phyloP scores from a whole-genome alignment of 2,113 vertebrate species.

The Neolamprologus variostigma region DNA sequence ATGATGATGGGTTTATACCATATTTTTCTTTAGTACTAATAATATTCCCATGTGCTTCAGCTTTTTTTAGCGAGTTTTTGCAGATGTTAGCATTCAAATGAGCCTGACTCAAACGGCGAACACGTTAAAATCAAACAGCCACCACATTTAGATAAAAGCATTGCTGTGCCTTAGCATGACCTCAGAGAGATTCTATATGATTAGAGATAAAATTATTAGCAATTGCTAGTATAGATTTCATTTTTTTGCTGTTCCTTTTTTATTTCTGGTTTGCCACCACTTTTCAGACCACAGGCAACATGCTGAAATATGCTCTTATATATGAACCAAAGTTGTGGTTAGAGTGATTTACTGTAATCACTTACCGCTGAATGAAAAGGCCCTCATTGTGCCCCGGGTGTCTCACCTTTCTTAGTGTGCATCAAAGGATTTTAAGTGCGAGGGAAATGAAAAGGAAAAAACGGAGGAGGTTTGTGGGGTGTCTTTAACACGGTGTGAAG shows the following conservation, averaged over 20 bases:
- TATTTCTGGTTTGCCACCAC: background rate
- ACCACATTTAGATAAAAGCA: background rate
- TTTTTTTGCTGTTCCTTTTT: background rate
- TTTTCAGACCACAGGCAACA: background rate
- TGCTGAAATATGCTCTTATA: background rate
- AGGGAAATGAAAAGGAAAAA: slow-evolving; percentile 25
- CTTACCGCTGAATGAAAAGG: background rate
- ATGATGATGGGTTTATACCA: background rate
- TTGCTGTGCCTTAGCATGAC: background rate
- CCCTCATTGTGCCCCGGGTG: background rate
- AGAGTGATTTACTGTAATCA: background rate
- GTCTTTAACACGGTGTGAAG: slow-evolving; percentile 49
- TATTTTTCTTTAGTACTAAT: background rate
- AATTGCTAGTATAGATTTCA: background rate
- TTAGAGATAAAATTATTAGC: background rate
- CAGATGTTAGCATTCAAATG: background rate
- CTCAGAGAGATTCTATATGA: background rate
- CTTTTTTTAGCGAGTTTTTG: background rate
- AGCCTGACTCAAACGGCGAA: background rate
- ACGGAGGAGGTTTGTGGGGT: background rate
- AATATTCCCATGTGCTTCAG: background rate
- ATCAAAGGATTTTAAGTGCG: slow-evolving; percentile 35
- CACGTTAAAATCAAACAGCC: background rate
- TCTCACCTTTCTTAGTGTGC: background rate
- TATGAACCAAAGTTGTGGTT: background rate